A percentile compares a stretch with the other conserved stretches of the same genome.
Evolutionary conservation across 2,888 invertebrate species (phyloP).

Genomic region (Drosophila heteroneura): DNA sequence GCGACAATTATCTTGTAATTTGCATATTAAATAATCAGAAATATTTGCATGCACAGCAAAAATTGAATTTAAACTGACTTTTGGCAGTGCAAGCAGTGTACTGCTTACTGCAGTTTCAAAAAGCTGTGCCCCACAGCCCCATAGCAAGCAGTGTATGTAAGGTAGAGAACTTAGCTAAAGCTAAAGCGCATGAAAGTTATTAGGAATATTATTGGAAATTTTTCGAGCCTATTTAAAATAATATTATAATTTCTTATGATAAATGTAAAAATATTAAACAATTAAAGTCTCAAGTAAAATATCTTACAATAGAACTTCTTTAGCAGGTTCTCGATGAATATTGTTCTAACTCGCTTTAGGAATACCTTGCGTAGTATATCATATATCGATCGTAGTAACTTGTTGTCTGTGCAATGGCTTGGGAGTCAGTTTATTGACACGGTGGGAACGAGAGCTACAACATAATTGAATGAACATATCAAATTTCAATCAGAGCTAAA

Average conservation of each 20-base stretch:
- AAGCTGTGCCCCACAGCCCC: not conserved
- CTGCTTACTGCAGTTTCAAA: not conserved
- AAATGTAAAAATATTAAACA: not conserved
- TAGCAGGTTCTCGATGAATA: not conserved
- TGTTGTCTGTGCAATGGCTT: slow-evolving; percentile 27
- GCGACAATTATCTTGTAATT: slow-evolving; percentile 40
- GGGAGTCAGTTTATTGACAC: slow-evolving; percentile 70
- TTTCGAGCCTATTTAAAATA: not conserved
- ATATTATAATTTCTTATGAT: not conserved
- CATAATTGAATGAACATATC: slow-evolving; percentile 79
- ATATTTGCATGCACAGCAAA: slow-evolving; percentile 3
- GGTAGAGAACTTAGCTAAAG: slow-evolving; percentile 26
- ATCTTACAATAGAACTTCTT: not conserved
- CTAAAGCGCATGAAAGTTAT: not conserved
- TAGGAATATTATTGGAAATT: not conserved
- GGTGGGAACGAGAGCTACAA: slow-evolving; percentile 34
- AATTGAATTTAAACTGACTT: slow-evolving; percentile 14
- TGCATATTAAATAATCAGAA: slow-evolving; percentile 39
- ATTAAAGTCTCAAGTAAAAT: not conserved
- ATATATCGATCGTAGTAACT: slow-evolving; percentile 10
- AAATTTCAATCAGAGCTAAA: slow-evolving; percentile 73
- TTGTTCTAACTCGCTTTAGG: not conserved
- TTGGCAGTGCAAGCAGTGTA: not conserved
- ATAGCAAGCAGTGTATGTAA: slow-evolving; percentile 10
- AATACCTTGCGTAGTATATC: not conserved